Evolutionary conservation across 2,797 vertebrate species (phyloP).

Genomic region (Peromyscus melanophrys): DNA sequence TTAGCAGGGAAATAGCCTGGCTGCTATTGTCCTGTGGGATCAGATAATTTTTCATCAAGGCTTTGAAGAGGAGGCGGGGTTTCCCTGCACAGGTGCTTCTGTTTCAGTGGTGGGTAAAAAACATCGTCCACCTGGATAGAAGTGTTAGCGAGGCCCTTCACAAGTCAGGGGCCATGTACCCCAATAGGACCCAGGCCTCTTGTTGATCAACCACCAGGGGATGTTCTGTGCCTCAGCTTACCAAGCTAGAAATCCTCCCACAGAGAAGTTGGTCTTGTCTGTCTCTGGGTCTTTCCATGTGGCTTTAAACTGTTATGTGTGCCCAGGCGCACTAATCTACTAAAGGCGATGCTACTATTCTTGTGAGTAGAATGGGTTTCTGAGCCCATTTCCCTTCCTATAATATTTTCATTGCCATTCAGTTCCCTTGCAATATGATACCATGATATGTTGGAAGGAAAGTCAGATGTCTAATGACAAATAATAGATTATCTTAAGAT

Average conservation of each 20-base stretch:
- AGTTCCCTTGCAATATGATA: background rate
- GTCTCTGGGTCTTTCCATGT: background rate
- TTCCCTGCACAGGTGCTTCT: accelerated
- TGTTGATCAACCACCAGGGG: background rate
- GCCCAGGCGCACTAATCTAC: background rate
- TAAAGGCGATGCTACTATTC: accelerated
- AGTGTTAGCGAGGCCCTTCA: background rate
- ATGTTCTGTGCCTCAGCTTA: background rate
- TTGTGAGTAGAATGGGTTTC: background rate
- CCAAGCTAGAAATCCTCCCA: accelerated
- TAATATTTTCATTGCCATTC: background rate
- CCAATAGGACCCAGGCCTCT: background rate
- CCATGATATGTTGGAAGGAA: background rate
- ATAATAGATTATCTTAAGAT: conserved; percentile 41
- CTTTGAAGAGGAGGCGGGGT: background rate
- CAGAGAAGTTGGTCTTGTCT: background rate
- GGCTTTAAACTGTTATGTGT: accelerated
- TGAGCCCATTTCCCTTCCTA: background rate
- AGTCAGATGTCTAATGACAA: conserved; percentile 31
- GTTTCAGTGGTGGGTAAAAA: background rate
- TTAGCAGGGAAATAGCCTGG: conserved; percentile 46
- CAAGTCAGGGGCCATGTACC: background rate
- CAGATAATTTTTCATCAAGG: conserved; percentile 55
- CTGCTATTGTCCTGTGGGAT: conserved; percentile 58
- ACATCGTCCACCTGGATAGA: background rate